Percentiles rank a stretch among this genome's conserved stretches.
phyloP scores from a whole-genome alignment of 2,797 vertebrate species.

The Anas flavirostris region DNA sequence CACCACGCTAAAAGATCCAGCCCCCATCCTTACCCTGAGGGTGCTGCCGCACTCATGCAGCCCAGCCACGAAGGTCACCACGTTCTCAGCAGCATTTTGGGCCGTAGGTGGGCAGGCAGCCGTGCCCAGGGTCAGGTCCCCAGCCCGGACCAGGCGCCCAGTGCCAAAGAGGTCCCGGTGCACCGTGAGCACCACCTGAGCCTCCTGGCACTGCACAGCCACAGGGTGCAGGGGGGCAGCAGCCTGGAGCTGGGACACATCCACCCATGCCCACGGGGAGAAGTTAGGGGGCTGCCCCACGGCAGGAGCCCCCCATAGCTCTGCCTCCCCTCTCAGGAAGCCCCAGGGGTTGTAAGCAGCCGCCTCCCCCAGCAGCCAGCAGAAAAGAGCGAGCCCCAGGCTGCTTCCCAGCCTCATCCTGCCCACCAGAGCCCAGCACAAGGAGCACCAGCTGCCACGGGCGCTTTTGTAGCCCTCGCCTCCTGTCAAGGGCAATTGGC shows the following conservation, averaged over 20 bases:
- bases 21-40: not conserved
- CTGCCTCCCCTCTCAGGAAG: not conserved
- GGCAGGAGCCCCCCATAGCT: not conserved
- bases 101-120: too few relatives aligned
- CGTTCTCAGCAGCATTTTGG: not conserved
- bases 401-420: not conserved
- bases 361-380: not conserved
- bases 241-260: not conserved
- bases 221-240: not conserved
- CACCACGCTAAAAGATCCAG: not conserved
- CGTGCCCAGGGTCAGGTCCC: not conserved
- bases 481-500: not conserved
- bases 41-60: not conserved
- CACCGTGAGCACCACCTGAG: not conserved
- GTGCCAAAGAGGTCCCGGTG: conserved; percentile 36
- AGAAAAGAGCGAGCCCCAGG: not conserved
- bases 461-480: not conserved
- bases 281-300: not conserved
- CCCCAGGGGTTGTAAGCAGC: not conserved
- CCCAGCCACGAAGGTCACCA: not conserved
- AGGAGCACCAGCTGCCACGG: rapidly evolving
- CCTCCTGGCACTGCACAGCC: not conserved
- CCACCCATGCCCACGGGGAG: not conserved
- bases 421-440: not conserved
- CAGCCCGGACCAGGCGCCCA: not conserved